A percentile compares a stretch with the other conserved stretches of the same genome.
Evolutionary conservation across 2,113 vertebrate genomes (phyloP).

Genomic region (Phoenicopterus ruber): DNA sequence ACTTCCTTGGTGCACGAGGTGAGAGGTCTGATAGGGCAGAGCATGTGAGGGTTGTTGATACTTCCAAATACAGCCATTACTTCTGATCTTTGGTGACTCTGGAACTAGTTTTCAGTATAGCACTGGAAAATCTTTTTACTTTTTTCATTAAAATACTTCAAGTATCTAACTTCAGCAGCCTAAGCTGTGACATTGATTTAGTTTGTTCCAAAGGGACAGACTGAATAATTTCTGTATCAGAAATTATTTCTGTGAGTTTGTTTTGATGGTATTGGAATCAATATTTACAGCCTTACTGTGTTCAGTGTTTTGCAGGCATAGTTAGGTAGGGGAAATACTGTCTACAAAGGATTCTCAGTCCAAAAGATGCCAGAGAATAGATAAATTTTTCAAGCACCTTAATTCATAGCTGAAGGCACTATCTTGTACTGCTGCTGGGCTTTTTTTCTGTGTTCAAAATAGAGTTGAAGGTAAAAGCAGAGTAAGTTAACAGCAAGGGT

Average conservation of each 20-base stretch:
- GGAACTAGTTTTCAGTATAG: not conserved
- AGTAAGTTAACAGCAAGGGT: not conserved
- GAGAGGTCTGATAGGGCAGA: not conserved
- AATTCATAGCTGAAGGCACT: not conserved
- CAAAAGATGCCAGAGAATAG: not conserved
- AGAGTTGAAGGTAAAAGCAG: not conserved
- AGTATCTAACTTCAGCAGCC: not conserved
- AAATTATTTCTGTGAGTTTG: not conserved
- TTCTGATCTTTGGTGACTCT: not conserved
- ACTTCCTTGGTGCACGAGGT: not conserved
- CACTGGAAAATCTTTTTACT: not conserved
- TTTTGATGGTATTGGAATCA: not conserved
- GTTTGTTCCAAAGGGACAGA: not conserved
- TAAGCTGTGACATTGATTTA: not conserved
- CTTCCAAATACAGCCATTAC: not conserved
- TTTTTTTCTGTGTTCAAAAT: not conserved
- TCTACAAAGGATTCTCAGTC: not conserved
- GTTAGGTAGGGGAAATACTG: not conserved
- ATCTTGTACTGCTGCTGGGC: not conserved
- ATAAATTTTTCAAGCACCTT: not conserved
- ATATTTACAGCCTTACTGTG: not conserved
- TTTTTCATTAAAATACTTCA: not conserved
- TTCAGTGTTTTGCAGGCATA: not conserved
- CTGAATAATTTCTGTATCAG: not conserved
- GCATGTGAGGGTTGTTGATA: not conserved